Evolutionary conservation across 2,888 invertebrate species (phyloP), one percentile per base, ranked within the genome.

Genomic region (Hesperia comma): DNA sequence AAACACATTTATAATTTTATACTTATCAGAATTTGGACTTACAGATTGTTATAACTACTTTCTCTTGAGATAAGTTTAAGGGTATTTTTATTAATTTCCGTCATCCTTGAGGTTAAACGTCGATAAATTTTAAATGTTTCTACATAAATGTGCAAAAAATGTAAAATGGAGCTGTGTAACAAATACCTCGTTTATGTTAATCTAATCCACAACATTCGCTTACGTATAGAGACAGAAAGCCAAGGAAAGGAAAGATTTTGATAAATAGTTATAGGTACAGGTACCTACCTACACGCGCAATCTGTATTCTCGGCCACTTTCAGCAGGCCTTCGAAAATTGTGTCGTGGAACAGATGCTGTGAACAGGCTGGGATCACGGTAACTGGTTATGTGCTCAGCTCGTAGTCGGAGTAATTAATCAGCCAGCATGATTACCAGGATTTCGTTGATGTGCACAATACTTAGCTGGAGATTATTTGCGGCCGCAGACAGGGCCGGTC

Each of bases 381-480:
- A 26, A 6, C 40, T 63, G 56, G 56, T 63, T 54, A n/a, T 32
- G 15, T 41, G 26, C 6, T 5, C 21, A 41, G 2, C 54, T 55
- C 26, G 33, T 14, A 46, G 41, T 41, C 53, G n/a, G 10, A 26
- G 49, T 51, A 21, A 51, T 57, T 63, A 37, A 57, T 63, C 63
- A 63, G 57, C 57, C 57, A 37, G 49, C 49, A 57, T 26, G 49
- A 57, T 63, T 57, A 57, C 49, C 15, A 14, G 63, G 57, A 63
- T 57, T 63, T 40, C n/a, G 57, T 46, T 63, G 63, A 63, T 46
- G 57, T 49, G 7, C 19, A 12, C 21, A 56, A 63, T 55, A 57
- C 41, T 63, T 63, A 57, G 40, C 55, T 46, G 43, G 17, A 43
- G 32, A 43, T 26, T 32, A 15, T 19, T 43, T 19, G 43, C 21